phyloP scores from a whole-genome alignment of 2,113 vertebrate genomes.

The Circaetus gallicus region DNA sequence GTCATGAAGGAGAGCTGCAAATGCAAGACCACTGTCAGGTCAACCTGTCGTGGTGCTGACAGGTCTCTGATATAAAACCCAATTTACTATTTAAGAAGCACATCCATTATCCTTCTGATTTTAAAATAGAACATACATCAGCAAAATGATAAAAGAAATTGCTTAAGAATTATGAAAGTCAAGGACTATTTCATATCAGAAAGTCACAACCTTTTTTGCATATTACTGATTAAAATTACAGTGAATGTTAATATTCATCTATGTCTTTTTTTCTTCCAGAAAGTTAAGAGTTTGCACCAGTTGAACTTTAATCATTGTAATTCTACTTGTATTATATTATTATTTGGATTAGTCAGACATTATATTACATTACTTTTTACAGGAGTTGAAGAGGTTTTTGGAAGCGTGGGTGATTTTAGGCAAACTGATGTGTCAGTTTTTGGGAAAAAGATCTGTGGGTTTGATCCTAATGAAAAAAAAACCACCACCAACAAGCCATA shows the following conservation, averaged over 20 bases:
- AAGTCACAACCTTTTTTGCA: conserved; percentile 72
- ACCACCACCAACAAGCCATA: accelerated
- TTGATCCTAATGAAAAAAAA: neutral
- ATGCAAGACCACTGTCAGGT: conserved; percentile 66
- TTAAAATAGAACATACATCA: conserved; percentile 80
- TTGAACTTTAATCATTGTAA: neutral
- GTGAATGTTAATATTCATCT: conserved; percentile 36
- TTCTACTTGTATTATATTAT: neutral
- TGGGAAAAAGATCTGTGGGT: neutral
- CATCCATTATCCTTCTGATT: conserved; percentile 82
- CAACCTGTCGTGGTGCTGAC: conserved; percentile 68
- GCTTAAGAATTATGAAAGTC: conserved; percentile 81
- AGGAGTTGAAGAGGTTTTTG: neutral
- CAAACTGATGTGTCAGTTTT: neutral
- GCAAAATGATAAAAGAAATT: conserved; percentile 80
- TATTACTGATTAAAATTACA: conserved; percentile 71
- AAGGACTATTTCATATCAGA: conserved; percentile 76
- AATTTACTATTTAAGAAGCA: conserved; percentile 82
- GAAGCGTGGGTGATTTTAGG: neutral
- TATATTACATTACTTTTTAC: neutral
- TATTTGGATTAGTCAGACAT: neutral
- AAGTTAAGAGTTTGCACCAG: conserved; percentile 17
- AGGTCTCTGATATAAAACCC: conserved; percentile 81
- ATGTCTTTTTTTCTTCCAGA: neutral
- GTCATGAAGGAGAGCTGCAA: conserved; percentile 61